Base-by-base conservation (phyloP, 2,797 vertebrate genomes). In the Melanotaenia pygmaea region DNA sequence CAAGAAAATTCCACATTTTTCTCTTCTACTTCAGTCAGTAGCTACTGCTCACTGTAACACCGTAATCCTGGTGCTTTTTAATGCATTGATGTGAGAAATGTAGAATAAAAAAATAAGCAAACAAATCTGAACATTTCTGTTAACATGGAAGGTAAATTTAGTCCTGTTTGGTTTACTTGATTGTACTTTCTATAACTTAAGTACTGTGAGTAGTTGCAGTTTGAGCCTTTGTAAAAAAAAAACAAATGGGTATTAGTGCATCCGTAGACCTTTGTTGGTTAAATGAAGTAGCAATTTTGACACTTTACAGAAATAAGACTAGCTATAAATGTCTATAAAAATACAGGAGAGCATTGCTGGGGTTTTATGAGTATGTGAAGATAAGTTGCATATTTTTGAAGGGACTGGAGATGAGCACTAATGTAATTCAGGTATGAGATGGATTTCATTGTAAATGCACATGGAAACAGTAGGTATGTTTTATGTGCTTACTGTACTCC, bases 311-410 rank as follows among this genome's bases (percentile, higher is more conserved):
- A 47, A 5, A 64, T 3, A 20, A 12, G 8, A 20, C 64, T 68
- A 78, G 72, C 59, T 40, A 18, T 74, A 66, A 83, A 77, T 86
- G 16, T 80, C 82, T 86, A 75, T 38, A 14, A 65, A 59, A 62
- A n/a, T 32, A 18, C 45, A 65, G 14, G 18, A 38, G 50, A 60
- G 63, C 12, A 14, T 43, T 45, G 13, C 72, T 54, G 24, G 38
- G 51, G 43, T 74, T 71, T 14, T 45, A 13, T 59, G 24, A 80
- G 51, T 28, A 20, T 67, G 69, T 32, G 58, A 47, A 47, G 20
- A 47, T 47, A 2, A 47, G 45, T 47, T 47, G 3, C 20, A 47
- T n/a, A n/a, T 47, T 47, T 20, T 20, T 20, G n/a, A 80, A 62
- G 22, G 54, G 51, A 47, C 54, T 50, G 22, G 20, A 75, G 26